These are phyloP conservation scores for Psittacus erithacus DNA, from an alignment of 2,113 vertebrate species.

Conservation along the genomic window DNA sequence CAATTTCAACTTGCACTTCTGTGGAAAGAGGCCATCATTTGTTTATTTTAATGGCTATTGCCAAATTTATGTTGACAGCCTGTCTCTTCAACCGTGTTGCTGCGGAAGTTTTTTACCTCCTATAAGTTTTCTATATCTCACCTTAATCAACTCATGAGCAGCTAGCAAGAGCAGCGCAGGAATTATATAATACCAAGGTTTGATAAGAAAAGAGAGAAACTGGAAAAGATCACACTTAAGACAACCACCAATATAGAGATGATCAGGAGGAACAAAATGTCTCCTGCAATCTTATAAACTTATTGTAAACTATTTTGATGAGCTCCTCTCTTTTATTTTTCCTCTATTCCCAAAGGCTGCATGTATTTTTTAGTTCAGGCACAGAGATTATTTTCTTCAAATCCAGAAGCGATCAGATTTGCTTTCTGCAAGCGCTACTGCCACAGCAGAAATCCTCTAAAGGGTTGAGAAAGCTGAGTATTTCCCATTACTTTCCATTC, in stretches of 20 bases:
- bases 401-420: background rate
- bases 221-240: background rate
- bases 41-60: slow-evolving; percentile 30
- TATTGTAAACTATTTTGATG: background rate
- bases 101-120: slow-evolving; percentile 36
- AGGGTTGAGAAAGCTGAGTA: background rate
- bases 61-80: slow-evolving; percentile 44
- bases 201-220: background rate
- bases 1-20: slow-evolving; percentile 5
- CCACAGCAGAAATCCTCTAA: background rate
- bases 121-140: slow-evolving; percentile 17
- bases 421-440: background rate
- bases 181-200: background rate
- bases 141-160: background rate
- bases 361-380: background rate
- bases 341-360: background rate
- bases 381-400: background rate
- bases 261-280: background rate
- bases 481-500: background rate
- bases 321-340: background rate
- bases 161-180: background rate
- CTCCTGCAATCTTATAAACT: background rate
- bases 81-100: slow-evolving; percentile 14
- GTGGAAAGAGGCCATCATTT: slow-evolving; percentile 14
- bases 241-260: background rate